These are phyloP conservation scores for Myotis planiceps DNA, from an alignment of 2,797 vertebrate genomes.

Conservation along the genomic window DNA sequence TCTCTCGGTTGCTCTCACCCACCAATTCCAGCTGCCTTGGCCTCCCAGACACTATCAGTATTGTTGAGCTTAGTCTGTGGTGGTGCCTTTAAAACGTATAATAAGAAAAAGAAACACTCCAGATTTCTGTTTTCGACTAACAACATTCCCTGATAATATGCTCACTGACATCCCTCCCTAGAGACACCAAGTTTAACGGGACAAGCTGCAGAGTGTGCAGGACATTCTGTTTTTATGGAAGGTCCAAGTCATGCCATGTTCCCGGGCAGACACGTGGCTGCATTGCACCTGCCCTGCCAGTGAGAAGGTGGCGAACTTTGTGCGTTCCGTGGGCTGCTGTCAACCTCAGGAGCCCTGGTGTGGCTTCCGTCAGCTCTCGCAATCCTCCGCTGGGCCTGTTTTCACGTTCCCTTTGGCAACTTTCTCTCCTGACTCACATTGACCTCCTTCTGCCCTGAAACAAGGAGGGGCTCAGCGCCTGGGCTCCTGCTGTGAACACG, in stretches of 20 bases:
- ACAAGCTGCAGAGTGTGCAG: background rate
- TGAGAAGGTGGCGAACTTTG: background rate
- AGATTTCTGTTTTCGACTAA: slow-evolving; percentile 1
- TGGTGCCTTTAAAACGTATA: background rate
- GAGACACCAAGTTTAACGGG: background rate
- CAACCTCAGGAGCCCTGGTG: background rate
- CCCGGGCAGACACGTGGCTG: background rate
- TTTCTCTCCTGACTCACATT: slow-evolving; percentile 66
- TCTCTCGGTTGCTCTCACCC: background rate
- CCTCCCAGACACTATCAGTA: background rate
- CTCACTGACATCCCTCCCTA: background rate
- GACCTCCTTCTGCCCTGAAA: slow-evolving; percentile 63
- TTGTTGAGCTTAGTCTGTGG: background rate
- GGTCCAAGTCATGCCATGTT: background rate
- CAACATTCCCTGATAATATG: background rate
- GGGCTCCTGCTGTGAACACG: background rate
- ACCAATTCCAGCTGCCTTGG: background rate
- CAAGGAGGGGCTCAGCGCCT: background rate
- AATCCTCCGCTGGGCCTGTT: slow-evolving; percentile 48
- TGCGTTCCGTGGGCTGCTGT: background rate
- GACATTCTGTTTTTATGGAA: background rate
- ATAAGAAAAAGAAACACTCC: background rate
- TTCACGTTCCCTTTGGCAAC: slow-evolving; percentile 70
- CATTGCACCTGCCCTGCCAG: background rate
- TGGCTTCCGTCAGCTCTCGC: slow-evolving; percentile 45